phyloP scores from a whole-genome alignment of 2,888 invertebrate genomes.

The Atherix ibis region DNA sequence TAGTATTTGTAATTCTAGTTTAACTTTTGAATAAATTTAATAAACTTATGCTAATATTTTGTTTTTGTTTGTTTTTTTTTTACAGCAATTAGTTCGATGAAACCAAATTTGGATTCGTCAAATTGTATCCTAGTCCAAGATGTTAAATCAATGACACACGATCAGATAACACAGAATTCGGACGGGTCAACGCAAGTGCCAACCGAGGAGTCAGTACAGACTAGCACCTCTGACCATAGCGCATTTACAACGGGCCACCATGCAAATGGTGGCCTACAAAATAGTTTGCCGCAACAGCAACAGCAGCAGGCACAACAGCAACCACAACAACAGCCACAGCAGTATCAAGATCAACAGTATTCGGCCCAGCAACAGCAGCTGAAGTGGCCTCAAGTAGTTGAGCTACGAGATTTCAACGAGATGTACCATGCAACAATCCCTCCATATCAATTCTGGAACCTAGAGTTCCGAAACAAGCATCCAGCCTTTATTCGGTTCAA shows the following conservation, averaged over 20 bases:
- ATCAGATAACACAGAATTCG: slow-evolving; percentile 66
- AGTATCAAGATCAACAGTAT: slow-evolving; percentile 36
- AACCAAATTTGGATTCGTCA: slow-evolving; percentile 72
- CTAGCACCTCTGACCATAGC: slow-evolving; percentile 53
- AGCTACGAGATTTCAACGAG: slow-evolving; percentile 71
- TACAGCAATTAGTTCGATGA: slow-evolving; percentile 81
- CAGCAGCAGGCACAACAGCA: slow-evolving; percentile 27
- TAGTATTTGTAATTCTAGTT: too few relatives aligned
- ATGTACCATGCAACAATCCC: slow-evolving; percentile 71
- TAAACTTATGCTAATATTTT: too few relatives aligned
- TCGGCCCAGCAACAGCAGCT: slow-evolving; percentile 51
- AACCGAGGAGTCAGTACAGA: slow-evolving; percentile 61
- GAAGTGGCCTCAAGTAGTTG: slow-evolving; percentile 61
- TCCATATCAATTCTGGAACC: slow-evolving; percentile 86
- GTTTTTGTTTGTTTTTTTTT: slow-evolving; percentile 32
- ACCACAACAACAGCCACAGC: slow-evolving; percentile 23
- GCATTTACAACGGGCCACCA: slow-evolving; percentile 33
- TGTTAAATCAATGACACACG: slow-evolving; percentile 60
- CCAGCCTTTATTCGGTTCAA: slow-evolving; percentile 78
- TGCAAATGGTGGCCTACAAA: slow-evolving; percentile 3
- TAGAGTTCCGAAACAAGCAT: slow-evolving; percentile 81
- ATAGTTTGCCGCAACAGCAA: slow-evolving; percentile 33
- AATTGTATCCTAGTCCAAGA: slow-evolving; percentile 81
- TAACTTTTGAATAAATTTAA: too few relatives aligned
- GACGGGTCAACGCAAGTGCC: slow-evolving; percentile 47